Evolutionary conservation across 2,888 invertebrate species (phyloP), one percentile per base, ranked within the genome.

Genomic region (Tryphoninae sp.): DNA sequence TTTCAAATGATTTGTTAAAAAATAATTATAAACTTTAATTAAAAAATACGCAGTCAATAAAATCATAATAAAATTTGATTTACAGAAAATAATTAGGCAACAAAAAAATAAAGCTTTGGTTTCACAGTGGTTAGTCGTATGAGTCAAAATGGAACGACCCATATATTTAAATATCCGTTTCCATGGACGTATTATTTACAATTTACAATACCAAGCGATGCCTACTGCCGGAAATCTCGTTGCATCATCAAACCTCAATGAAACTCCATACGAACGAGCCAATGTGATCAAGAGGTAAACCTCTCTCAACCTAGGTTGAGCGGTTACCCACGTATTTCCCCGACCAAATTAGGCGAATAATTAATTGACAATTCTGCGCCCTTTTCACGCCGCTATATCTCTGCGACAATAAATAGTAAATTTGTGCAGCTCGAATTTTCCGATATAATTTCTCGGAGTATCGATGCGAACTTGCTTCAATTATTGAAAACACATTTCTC

Each of bases 271-370:
- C 9, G 13, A 69, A 22, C 8, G 45, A 55, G 23, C 26, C 40
- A 53, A 45, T 42, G 40, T 58, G 64, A 72, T 78, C 58, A 49
- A 65, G 49, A 51, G 26, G 53, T 26, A 72, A 65, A 55, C 23
- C 64, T 67, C n/a, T 51, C 51, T 51, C 55, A 22, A 55, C 26
- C 55, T 40, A 64, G 58, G 64, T 78, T 58, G 16, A 58, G 40
- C 65, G 59, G 59, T 64, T 65, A 62, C 33, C 53, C 55, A 23
- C 62, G 55, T 62, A 53, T 72, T 72, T 72, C 11, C 64, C n/a
- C 58, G 71, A 71, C 64, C 40, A 59, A 78, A 62, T 78, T 65
- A 65, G 9, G 45, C 64, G 45, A 19, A 58, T 72, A 72, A 72
- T 78, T 78, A 71, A 55, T 51, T 51, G 8, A n/a, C 51, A 51